Percentiles rank a stretch among this genome's conserved stretches.
Evolutionary conservation across 1,140 invertebrate genomes (phyloP).

Genomic region (Trichogramma pretiosum): DNA sequence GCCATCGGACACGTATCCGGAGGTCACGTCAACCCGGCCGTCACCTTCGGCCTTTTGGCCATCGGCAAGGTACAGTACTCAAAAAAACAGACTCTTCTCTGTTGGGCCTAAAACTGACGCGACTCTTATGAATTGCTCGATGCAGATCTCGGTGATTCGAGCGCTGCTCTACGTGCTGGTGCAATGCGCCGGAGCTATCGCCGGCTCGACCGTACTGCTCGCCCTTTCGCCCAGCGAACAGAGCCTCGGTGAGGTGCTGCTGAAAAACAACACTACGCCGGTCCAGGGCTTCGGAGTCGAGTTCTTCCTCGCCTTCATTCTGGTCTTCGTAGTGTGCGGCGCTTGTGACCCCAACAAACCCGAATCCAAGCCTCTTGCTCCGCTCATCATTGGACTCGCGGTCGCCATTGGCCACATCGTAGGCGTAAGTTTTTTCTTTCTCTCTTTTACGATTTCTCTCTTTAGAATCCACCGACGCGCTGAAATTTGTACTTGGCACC

Average conservation of each 20-base stretch:
- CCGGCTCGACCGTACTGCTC: constrained; percentile 65
- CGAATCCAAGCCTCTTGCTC: constrained; percentile 71
- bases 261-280: constrained; percentile 51
- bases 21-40: constrained; percentile 86
- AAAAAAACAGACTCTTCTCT: too few relatives aligned
- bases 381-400: constrained; percentile 81
- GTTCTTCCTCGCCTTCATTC: constrained; percentile 80
- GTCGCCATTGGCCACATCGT: constrained; percentile 81
- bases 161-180: constrained; percentile 73
- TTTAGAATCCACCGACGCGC: too few relatives aligned
- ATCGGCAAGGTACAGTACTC: constrained; percentile 73
- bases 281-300: constrained; percentile 81
- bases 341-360: constrained; percentile 65
- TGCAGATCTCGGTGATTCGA: constrained; percentile 52
- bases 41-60: constrained; percentile 69
- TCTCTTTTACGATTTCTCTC: too few relatives aligned
- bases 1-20: constrained; percentile 82
- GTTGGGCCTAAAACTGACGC: too few relatives aligned
- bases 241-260: constrained; percentile 50
- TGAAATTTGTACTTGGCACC: too few relatives aligned
- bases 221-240: constrained; percentile 39
- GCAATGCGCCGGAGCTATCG: constrained; percentile 75
- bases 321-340: constrained; percentile 81
- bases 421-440: constrained; percentile 52
- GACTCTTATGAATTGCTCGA: neutral